Evolutionary conservation across 2,113 vertebrate genomes (phyloP).

Genomic region (Epinephelus fuscoguttatus): DNA sequence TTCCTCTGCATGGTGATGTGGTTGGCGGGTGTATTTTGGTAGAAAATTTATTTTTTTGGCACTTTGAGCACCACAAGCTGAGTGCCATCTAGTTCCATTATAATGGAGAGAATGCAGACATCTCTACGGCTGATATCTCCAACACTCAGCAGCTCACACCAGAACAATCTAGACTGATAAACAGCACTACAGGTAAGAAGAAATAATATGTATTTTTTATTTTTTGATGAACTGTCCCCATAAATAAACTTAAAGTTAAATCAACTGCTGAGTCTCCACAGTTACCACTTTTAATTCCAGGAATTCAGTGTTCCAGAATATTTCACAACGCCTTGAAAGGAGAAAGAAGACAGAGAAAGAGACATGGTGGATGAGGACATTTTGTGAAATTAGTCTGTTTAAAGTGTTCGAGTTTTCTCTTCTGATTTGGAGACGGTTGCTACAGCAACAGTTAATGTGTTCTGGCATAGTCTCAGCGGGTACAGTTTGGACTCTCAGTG

Average conservation of each 20-base stretch:
- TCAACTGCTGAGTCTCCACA: background rate
- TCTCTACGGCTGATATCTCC: no score
- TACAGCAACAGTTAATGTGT: conserved; percentile 65
- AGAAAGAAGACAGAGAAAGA: background rate
- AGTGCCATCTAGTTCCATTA: no score
- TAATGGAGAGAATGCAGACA: no score
- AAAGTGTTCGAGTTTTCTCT: conserved; percentile 39
- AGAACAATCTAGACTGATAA: no score
- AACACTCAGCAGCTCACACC: no score
- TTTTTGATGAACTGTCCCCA: background rate
- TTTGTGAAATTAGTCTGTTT: conserved; percentile 42
- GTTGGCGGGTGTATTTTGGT: no score
- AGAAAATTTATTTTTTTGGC: no score
- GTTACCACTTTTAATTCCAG: background rate
- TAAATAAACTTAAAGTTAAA: background rate
- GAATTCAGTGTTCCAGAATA: background rate
- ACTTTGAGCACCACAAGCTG: no score
- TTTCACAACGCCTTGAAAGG: background rate
- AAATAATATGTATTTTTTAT: no score
- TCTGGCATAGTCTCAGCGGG: conserved; percentile 39
- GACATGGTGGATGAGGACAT: conserved; percentile 9
- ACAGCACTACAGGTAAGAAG: no score
- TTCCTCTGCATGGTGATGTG: no score
- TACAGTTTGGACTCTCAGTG: conserved; percentile 57
- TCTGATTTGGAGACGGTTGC: conserved; percentile 57